These are phyloP conservation scores for Leptinotarsa lineolata DNA, from an alignment of 1,140 invertebrate genomes.

Conservation along the genomic window DNA sequence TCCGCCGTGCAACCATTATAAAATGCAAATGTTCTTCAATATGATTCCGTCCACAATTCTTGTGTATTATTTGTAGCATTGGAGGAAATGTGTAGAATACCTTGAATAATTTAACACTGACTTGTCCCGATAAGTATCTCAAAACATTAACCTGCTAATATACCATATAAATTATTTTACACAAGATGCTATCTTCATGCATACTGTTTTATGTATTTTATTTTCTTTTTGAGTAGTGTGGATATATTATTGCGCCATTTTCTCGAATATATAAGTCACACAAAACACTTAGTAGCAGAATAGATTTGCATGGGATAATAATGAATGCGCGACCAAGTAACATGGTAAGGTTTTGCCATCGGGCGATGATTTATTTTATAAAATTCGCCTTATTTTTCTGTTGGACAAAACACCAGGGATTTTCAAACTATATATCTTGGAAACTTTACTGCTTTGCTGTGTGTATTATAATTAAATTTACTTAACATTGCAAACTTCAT, in stretches of 20 bases:
- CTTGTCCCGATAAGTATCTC: slow-evolving; percentile 16
- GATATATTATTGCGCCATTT: slow-evolving; percentile 17
- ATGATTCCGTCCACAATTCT: slow-evolving; percentile 4
- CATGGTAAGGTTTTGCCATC: neutral
- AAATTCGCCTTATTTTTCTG: too few relatives aligned
- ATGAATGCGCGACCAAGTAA: neutral
- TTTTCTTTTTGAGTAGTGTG: slow-evolving; percentile 8
- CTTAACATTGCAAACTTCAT: too few relatives aligned
- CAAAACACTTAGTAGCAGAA: neutral
- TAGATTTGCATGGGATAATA: neutral
- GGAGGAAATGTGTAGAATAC: slow-evolving; percentile 12
- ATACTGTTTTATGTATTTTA: slow-evolving; percentile 14
- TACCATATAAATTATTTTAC: slow-evolving; percentile 21
- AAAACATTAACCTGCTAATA: slow-evolving; percentile 21
- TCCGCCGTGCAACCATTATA: neutral
- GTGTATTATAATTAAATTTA: too few relatives aligned
- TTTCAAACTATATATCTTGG: too few relatives aligned
- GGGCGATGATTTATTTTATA: too few relatives aligned
- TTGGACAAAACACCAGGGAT: too few relatives aligned
- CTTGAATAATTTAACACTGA: slow-evolving; percentile 16
- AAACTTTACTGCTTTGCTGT: too few relatives aligned
- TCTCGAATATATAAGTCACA: slow-evolving; percentile 13
- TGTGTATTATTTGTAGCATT: neutral
- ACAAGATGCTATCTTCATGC: slow-evolving; percentile 13
- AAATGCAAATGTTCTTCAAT: slow-evolving; percentile 15